phyloP scores from a whole-genome alignment of 2,113 vertebrate genomes.

The Numenius arquata region DNA sequence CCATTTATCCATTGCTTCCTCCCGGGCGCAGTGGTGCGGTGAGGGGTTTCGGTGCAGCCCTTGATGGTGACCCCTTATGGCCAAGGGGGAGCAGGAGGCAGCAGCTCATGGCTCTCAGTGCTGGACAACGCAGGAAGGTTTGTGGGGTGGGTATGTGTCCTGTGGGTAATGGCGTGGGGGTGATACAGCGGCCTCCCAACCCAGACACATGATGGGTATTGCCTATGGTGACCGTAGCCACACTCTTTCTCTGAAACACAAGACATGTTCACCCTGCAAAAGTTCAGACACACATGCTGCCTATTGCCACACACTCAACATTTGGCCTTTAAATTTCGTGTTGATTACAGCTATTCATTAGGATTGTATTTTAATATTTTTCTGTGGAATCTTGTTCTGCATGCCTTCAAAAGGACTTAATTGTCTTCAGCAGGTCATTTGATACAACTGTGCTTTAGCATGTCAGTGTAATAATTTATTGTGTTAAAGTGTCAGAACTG shows the following conservation, averaged over 20 bases:
- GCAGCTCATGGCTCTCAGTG: fast-evolving
- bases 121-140: not conserved
- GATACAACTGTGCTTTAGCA: not conserved
- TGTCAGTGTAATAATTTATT: not conserved
- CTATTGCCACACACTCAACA: not conserved
- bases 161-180: fast-evolving
- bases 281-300: fast-evolving
- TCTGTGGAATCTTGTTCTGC: not conserved
- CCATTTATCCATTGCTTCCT: not conserved
- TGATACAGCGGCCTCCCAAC: fast-evolving
- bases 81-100: not conserved
- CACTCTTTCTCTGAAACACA: not conserved
- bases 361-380: not conserved
- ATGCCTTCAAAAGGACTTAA: not conserved
- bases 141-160: not conserved
- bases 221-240: fast-evolving
- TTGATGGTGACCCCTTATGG: not conserved
- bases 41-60: not conserved
- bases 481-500: not conserved
- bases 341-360: not conserved
- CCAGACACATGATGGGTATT: not conserved
- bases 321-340: not conserved
- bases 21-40: fast-evolving
- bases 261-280: not conserved
- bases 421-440: not conserved